Percentiles rank a stretch among this genome's conserved stretches.
These are phyloP conservation scores for Anticlea derivata DNA, from an alignment of 2,888 invertebrate genomes.

Conservation along the genomic window DNA sequence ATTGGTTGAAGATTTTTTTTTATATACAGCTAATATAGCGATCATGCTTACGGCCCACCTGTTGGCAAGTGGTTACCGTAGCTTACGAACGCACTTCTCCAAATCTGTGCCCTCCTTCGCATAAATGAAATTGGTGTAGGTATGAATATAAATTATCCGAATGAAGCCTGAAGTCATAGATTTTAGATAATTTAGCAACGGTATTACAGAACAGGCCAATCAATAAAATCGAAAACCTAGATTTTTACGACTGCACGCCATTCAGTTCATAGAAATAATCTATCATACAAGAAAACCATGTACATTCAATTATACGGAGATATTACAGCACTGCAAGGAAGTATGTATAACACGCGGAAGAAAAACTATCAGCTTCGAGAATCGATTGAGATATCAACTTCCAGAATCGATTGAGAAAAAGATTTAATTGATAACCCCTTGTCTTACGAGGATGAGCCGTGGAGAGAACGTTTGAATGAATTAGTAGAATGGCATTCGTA, in stretches of 20 bases:
- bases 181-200: background rate
- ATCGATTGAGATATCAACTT: too few relatives aligned
- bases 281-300: conserved; percentile 20
- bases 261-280: conserved; percentile 21
- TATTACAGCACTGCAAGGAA: conserved; percentile 16
- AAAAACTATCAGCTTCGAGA: conserved; percentile 5
- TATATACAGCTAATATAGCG: too few relatives aligned
- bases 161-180: background rate
- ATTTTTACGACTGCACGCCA: conserved; percentile 10
- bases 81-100: too few relatives aligned
- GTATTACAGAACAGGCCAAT: background rate
- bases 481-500: too few relatives aligned
- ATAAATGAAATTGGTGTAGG: too few relatives aligned
- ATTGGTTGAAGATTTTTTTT: too few relatives aligned
- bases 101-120: too few relatives aligned
- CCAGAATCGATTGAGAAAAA: conserved; percentile 16
- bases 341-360: conserved; percentile 21
- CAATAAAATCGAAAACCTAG: conserved; percentile 1
- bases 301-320: conserved; percentile 10
- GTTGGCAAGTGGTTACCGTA: too few relatives aligned
- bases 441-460: background rate
- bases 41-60: too few relatives aligned
- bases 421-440: conserved; percentile 14
- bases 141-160: too few relatives aligned
- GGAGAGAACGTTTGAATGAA: too few relatives aligned